Evolutionary conservation across 2,797 vertebrate genomes (phyloP).

Genomic region (Remorina albescens): DNA sequence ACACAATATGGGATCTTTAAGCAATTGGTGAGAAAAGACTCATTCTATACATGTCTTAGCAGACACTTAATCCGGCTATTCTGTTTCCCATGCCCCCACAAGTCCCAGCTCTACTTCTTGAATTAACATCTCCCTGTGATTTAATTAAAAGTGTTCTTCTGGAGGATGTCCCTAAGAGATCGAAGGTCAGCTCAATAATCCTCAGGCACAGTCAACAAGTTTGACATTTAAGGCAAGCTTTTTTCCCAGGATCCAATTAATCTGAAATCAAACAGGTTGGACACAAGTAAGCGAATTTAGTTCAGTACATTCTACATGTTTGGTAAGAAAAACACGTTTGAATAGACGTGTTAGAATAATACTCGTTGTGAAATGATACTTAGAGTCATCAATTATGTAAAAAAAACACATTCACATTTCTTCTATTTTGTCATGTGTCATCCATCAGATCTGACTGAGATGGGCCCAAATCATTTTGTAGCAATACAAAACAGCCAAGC

Average conservation of each 20-base stretch:
- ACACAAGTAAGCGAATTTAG: not conserved
- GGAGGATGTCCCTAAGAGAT: constrained; percentile 61
- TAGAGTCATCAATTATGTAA: not conserved
- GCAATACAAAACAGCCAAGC: no score
- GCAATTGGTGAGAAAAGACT: not conserved
- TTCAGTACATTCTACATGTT: not conserved
- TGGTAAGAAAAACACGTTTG: not conserved
- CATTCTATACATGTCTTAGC: not conserved
- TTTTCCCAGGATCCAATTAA: constrained; percentile 43
- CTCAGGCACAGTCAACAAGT: constrained; percentile 70
- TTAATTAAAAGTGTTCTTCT: constrained; percentile 72
- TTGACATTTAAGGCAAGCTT: constrained; percentile 42
- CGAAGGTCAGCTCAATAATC: constrained; percentile 72
- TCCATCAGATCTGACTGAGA: not conserved
- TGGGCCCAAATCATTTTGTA: no score
- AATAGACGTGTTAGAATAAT: not conserved
- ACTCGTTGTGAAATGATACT: not conserved
- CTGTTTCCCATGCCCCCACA: constrained; percentile 22
- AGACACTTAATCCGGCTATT: constrained; percentile 27
- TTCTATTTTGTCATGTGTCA: not conserved
- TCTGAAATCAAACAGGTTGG: constrained; percentile 53
- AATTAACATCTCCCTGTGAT: constrained; percentile 62
- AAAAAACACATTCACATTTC: no score
- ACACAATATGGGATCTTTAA: not conserved
- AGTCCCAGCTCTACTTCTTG: constrained; percentile 42